A percentile compares a stretch with the other conserved stretches of the same genome.
These are phyloP conservation scores for Nothocercus julius DNA, from an alignment of 2,113 vertebrate species.

Conservation along the genomic window DNA sequence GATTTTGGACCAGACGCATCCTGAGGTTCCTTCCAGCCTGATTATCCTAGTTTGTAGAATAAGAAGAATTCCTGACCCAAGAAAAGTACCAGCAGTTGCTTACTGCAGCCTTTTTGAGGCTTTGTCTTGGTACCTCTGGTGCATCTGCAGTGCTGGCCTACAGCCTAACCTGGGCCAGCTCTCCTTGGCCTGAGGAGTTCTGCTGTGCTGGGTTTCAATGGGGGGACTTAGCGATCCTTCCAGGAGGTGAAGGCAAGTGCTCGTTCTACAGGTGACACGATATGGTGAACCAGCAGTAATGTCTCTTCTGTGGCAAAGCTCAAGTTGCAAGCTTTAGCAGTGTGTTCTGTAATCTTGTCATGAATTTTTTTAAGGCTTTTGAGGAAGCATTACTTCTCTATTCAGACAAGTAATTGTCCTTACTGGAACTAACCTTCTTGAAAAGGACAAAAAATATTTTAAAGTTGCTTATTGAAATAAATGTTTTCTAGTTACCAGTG, in stretches of 20 bases:
- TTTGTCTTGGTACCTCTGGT: neutral
- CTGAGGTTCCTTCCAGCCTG: neutral
- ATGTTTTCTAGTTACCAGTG: neutral
- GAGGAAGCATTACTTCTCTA: neutral
- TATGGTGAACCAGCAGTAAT: neutral
- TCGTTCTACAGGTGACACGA: too few relatives aligned
- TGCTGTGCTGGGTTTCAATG: neutral
- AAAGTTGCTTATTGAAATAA: neutral
- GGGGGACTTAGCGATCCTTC: fast-evolving
- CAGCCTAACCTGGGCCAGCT: too few relatives aligned
- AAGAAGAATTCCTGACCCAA: neutral
- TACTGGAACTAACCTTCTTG: neutral
- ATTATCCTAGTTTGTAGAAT: neutral
- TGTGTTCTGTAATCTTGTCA: neutral
- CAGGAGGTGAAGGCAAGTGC: neutral
- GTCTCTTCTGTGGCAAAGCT: neutral
- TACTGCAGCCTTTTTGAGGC: neutral
- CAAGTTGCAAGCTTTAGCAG: neutral
- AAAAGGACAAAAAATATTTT: neutral
- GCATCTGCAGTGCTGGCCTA: too few relatives aligned
- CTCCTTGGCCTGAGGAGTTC: neutral
- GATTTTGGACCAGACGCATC: neutral
- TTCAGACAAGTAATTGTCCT: neutral
- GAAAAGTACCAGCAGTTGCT: fast-evolving
- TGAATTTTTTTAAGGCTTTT: neutral